Conservation (phyloP, 2,888 invertebrate genomes). For the Tetropium fuscum region DNA sequence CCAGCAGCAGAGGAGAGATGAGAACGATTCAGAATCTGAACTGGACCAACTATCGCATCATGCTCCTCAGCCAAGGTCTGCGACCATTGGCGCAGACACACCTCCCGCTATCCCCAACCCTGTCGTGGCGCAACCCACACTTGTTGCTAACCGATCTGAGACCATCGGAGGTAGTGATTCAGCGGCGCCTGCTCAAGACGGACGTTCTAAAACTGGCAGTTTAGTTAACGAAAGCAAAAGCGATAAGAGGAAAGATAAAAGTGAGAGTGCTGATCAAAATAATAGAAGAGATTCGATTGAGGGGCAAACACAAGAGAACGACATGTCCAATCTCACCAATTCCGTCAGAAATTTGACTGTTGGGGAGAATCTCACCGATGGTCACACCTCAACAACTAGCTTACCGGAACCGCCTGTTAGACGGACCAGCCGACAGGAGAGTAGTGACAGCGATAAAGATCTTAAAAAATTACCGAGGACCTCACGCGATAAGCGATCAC, state of each 20-base stretch:
- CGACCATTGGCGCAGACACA: constrained; percentile 65
- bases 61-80: constrained; percentile 57
- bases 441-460: constrained; percentile 59
- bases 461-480: constrained; percentile 40
- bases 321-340: constrained; percentile 52
- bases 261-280: constrained; percentile 4
- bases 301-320: constrained; percentile 52
- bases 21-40: constrained; percentile 52
- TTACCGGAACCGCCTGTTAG: constrained; percentile 42
- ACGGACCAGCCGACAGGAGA: constrained; percentile 56
- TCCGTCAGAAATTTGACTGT: constrained; percentile 61
- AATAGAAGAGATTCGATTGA: constrained; percentile 56
- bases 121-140: constrained; percentile 6
- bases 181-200: constrained; percentile 37
- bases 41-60: constrained; percentile 43
- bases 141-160: constrained; percentile 50
- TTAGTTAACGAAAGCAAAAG: constrained; percentile 39
- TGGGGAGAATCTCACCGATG: constrained; percentile 58
- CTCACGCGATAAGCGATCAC: constrained; percentile 40
- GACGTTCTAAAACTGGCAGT: constrained; percentile 2
- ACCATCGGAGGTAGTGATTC: constrained; percentile 54
- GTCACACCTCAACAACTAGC: constrained; percentile 46
- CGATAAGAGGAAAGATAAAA: constrained; percentile 50
- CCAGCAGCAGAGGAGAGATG: constrained; percentile 41
- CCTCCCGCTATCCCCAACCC: constrained; percentile 52